A percentile compares a stretch with the other conserved stretches of the same genome.
Evolutionary conservation across 2,113 vertebrate species (phyloP).

Genomic region (Danionella cerebrum): DNA sequence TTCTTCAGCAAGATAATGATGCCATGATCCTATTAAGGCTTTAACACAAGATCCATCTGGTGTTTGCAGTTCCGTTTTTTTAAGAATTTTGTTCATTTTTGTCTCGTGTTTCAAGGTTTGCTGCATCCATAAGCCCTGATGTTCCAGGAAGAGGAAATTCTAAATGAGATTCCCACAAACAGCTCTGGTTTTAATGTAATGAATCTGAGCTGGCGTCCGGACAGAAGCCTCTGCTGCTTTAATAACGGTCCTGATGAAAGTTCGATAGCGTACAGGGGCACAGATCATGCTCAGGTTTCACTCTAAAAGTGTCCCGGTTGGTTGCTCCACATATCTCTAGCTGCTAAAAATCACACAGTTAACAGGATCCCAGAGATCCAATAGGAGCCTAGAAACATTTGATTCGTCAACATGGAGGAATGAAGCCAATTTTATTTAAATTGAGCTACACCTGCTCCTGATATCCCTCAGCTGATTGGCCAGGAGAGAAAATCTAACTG

Average conservation of each 20-base stretch:
- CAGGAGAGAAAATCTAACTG: no score
- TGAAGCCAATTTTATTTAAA: no score
- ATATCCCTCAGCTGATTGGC: no score
- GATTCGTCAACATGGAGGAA: no score
- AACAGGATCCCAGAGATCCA: no score
- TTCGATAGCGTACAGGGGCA: conserved; percentile 14
- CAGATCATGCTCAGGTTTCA: conserved; percentile 5
- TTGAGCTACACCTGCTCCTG: no score
- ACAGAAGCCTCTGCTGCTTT: background rate
- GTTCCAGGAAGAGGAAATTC: conserved; percentile 7
- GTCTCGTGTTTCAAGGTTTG: background rate
- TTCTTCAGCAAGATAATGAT: no score
- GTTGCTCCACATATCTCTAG: no score
- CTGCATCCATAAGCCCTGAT: background rate
- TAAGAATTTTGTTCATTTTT: background rate
- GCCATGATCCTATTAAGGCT: no score
- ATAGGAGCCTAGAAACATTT: no score
- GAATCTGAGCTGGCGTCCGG: conserved; percentile 18
- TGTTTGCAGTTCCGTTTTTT: background rate
- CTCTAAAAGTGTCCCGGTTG: background rate
- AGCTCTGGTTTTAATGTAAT: conserved; percentile 37
- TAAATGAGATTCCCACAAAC: conserved; percentile 10
- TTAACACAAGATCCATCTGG: background rate
- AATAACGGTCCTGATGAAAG: background rate
- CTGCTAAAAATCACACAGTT: no score